phyloP scores from a whole-genome alignment of 2,888 invertebrate species.

The Cinara cedri region DNA sequence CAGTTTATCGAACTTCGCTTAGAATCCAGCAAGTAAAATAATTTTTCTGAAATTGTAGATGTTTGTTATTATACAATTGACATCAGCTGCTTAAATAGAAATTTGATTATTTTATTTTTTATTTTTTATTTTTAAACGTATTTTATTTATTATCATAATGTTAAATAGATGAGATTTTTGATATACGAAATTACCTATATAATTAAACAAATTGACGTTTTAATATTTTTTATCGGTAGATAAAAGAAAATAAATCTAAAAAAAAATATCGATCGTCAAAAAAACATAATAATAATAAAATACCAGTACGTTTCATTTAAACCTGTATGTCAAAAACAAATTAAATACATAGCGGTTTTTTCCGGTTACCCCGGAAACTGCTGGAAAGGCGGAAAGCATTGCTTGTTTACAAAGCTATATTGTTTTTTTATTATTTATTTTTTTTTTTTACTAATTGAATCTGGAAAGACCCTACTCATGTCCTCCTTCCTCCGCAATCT shows the following conservation, averaged over 20 bases:
- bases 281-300: background rate
- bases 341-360: slow-evolving; percentile 39
- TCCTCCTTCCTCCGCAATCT: slow-evolving; percentile 31
- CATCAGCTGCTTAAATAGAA: too few relatives aligned
- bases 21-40: too few relatives aligned
- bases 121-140: background rate
- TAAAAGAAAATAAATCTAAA: background rate
- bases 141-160: background rate
- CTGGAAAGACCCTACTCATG: slow-evolving; percentile 36
- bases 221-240: background rate
- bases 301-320: background rate
- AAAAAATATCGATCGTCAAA: slow-evolving; percentile 1
- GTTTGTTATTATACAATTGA: too few relatives aligned
- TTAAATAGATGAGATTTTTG: too few relatives aligned
- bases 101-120: too few relatives aligned
- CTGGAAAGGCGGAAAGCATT: slow-evolving; percentile 21
- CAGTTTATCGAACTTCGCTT: too few relatives aligned
- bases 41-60: too few relatives aligned
- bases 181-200: background rate
- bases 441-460: slow-evolving; percentile 43
- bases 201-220: background rate
- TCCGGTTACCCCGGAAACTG: background rate
- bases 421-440: slow-evolving; percentile 23
- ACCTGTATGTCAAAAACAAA: slow-evolving; percentile 34
- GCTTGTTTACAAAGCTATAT: slow-evolving; percentile 21